Conservation (phyloP, 2,888 invertebrate species). For the Eupithecia exiguata region DNA sequence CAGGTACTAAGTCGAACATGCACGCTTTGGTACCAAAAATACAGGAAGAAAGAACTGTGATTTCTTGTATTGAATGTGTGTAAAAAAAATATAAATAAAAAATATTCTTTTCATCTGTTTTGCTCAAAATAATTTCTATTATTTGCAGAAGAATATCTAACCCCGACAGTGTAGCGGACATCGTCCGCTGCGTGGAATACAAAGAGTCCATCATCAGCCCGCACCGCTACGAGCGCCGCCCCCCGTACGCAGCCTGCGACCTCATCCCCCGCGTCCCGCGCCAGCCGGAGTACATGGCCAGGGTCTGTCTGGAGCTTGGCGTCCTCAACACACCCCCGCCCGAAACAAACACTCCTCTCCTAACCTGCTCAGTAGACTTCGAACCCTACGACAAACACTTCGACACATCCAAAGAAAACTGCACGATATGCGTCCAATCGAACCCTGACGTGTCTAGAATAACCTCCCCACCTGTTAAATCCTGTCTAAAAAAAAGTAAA, state of each 20-base stretch:
- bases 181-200: slow-evolving; percentile 79
- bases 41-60: neutral
- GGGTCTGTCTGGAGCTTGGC: slow-evolving; percentile 84
- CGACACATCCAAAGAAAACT: slow-evolving; percentile 69
- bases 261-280: slow-evolving; percentile 64
- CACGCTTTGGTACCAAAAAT: neutral
- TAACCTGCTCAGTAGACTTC: slow-evolving; percentile 69
- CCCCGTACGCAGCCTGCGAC: slow-evolving; percentile 70
- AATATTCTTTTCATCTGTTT: too few species aligned
- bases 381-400: slow-evolving; percentile 66
- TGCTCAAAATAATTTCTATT: too few species aligned
- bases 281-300: slow-evolving; percentile 68
- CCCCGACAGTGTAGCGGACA: slow-evolving; percentile 75
- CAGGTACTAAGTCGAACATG: slow-evolving; percentile 48
- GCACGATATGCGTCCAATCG: slow-evolving; percentile 73
- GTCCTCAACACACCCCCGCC: slow-evolving; percentile 57
- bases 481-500: slow-evolving; percentile 74
- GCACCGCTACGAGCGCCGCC: slow-evolving; percentile 57
- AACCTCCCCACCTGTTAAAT: slow-evolving; percentile 73
- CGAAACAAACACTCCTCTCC: slow-evolving; percentile 57
- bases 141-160: slow-evolving; percentile 57
- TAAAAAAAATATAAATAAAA: too few species aligned
- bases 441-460: slow-evolving; percentile 73
- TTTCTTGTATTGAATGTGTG: too few species aligned
- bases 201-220: slow-evolving; percentile 63